Percentiles rank a stretch among this genome's conserved stretches.
Conservation (phyloP, 2,113 vertebrate species). For the Neolamprologus devosi region DNA sequence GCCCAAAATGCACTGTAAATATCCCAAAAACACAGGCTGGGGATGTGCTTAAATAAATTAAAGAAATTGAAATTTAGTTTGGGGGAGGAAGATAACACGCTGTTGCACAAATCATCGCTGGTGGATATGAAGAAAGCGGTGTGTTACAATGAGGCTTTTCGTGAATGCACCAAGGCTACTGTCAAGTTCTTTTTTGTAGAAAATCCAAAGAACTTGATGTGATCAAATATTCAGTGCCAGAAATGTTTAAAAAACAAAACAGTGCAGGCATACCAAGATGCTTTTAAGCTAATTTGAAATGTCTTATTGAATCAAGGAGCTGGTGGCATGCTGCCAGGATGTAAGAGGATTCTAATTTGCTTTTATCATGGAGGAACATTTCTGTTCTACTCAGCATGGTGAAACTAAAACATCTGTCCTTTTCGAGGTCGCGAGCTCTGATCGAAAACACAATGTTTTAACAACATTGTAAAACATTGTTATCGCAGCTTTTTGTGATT, state of each 20-base stretch:
- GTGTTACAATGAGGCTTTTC: neutral
- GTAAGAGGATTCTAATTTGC: slow-evolving; percentile 5
- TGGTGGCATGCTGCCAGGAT: neutral
- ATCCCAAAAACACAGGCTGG: neutral
- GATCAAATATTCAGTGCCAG: neutral
- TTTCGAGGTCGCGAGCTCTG: neutral
- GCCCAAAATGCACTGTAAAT: neutral
- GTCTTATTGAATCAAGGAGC: slow-evolving; percentile 9
- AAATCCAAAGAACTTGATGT: neutral
- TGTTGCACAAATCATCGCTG: neutral
- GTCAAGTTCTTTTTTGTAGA: neutral
- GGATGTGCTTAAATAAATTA: neutral
- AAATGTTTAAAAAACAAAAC: neutral
- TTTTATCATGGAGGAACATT: neutral
- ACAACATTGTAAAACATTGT: neutral
- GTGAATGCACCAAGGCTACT: neutral
- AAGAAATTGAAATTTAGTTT: neutral
- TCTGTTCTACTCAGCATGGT: neutral
- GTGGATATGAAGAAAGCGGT: neutral
- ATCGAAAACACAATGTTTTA: neutral
- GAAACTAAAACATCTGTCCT: neutral
- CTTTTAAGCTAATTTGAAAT: slow-evolving; percentile 12
- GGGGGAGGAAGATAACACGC: neutral
- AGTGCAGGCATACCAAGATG: neutral
- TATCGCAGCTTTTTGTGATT: neutral